Conservation (phyloP, 2,888 invertebrate genomes). For the Cryptophagus acutangulus region DNA sequence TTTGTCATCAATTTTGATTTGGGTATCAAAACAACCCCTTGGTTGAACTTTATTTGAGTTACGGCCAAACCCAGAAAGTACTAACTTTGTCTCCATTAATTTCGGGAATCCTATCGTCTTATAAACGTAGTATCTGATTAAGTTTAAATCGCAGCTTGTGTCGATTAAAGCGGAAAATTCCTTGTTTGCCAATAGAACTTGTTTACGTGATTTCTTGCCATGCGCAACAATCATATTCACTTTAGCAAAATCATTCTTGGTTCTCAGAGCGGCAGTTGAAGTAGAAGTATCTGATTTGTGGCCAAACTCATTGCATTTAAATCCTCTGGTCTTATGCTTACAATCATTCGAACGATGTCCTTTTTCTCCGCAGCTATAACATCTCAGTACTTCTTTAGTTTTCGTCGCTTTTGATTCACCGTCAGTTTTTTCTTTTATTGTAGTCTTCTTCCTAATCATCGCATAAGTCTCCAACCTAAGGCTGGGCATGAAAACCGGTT, state of each 20-base stretch:
- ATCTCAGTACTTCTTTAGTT: too few species aligned
- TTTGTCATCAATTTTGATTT: not conserved
- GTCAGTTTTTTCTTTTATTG: too few species aligned
- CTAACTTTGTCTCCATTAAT: not conserved
- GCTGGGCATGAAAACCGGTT: too few species aligned
- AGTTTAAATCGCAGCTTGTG: not conserved
- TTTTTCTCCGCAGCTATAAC: not conserved
- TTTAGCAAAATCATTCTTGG: too few species aligned
- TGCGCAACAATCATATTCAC: too few species aligned
- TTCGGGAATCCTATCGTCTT: too few species aligned
- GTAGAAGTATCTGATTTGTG: not conserved
- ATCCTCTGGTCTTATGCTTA: not conserved
- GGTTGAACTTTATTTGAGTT: not conserved
- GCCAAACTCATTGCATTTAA: not conserved
- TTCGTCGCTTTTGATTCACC: too few species aligned
- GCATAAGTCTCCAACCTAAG: too few species aligned
- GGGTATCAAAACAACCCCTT: not conserved
- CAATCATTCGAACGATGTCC: not conserved
- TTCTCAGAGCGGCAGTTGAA: not conserved
- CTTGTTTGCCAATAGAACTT: too few species aligned
- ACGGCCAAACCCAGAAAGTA: not conserved
- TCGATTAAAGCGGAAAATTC: constrained; percentile 1
- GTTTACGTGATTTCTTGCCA: too few species aligned
- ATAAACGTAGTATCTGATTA: not conserved
- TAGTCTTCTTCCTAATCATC: too few species aligned